A percentile compares a stretch with the other conserved stretches of the same genome.
These are phyloP conservation scores for Poecile atricapillus DNA, from an alignment of 2,113 vertebrate species.

Conservation along the genomic window DNA sequence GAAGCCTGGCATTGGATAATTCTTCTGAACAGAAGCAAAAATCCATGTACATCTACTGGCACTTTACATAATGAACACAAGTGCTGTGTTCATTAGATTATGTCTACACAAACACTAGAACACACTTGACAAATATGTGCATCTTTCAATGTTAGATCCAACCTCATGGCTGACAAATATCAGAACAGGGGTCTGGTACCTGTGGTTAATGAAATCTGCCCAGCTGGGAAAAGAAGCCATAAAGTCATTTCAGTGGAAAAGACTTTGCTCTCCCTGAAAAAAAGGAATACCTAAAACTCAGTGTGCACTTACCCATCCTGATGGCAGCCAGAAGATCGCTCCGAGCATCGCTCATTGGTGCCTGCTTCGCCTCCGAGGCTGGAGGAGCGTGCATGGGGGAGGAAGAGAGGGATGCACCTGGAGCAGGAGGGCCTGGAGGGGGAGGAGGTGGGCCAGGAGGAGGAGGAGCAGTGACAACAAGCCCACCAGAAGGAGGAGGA, in stretches of 20 bases:
- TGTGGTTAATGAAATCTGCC: not conserved
- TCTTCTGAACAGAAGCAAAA: not conserved
- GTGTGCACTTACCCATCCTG: slow-evolving; percentile 86
- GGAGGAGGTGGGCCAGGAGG: slow-evolving; percentile 88
- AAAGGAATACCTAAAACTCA: not conserved
- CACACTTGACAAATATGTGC: not conserved
- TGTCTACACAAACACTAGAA: not conserved
- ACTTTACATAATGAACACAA: not conserved
- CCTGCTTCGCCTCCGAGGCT: slow-evolving; percentile 65
- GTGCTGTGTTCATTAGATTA: not conserved
- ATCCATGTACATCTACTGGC: not conserved
- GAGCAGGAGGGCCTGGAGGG: slow-evolving; percentile 79
- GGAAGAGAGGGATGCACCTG: slow-evolving; percentile 75
- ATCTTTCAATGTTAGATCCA: not conserved
- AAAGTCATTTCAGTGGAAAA: not conserved
- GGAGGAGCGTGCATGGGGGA: slow-evolving; percentile 81
- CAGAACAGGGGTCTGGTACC: not conserved
- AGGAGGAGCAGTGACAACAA: slow-evolving; percentile 78
- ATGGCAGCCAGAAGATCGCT: slow-evolving; percentile 97
- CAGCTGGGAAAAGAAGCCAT: not conserved
- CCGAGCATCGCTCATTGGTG: slow-evolving; percentile 83
- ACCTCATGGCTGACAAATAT: not conserved
- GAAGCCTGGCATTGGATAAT: not conserved
- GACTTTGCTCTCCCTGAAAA: not conserved
- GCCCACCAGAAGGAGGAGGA: slow-evolving; percentile 76